Evolutionary conservation across 2,797 vertebrate genomes (phyloP), one percentile per base, ranked within the genome.

Genomic region (Argyrosomus regius): DNA sequence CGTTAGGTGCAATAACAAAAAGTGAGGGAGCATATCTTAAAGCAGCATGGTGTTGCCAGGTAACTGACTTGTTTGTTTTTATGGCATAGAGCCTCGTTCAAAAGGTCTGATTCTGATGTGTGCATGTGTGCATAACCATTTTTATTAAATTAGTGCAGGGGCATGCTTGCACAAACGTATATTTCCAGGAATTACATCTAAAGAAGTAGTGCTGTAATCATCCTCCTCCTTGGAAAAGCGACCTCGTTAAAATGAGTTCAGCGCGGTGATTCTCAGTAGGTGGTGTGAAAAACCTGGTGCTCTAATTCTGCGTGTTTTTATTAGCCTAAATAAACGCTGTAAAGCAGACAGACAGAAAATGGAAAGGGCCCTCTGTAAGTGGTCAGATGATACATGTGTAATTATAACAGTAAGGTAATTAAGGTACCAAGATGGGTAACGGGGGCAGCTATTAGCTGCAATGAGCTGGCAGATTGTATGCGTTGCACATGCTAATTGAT

Each of bases 331-430:
- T 75, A 52, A 80, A 60, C 56, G 45, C 17, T 74, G 45, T 16
- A 28, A 0, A 64, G 28, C 26, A 12, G 6, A 10, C 20, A 53
- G 57, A 50, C 12, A 50, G 24, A 18, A 71, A 67, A 79, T 22
- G 65, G 1, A 83, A 72, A 59, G 63, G 53, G 45, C 57, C 26
- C n/a, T 43, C 22, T 24, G 39, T 67, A 8, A 75, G 63, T 75
- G 68, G 49, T 63, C 52, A 75, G 31, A 78, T 82, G 57, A 91
- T 86, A 69, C 22, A 90, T 94, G 90, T 53, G 28, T 73, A 72
- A 92, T 89, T 86, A 82, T 20, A n/a, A 72, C 74, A 68, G 56
- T 75, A 46, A 85, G 57, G 65, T 91, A 86, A 91, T 93, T 72
- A 91, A 54, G 82, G 48, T 65, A 57, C 50, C 24, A 7, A 41